Conservation (phyloP, 2,797 vertebrate species). For the Choloepus didactylus region DNA sequence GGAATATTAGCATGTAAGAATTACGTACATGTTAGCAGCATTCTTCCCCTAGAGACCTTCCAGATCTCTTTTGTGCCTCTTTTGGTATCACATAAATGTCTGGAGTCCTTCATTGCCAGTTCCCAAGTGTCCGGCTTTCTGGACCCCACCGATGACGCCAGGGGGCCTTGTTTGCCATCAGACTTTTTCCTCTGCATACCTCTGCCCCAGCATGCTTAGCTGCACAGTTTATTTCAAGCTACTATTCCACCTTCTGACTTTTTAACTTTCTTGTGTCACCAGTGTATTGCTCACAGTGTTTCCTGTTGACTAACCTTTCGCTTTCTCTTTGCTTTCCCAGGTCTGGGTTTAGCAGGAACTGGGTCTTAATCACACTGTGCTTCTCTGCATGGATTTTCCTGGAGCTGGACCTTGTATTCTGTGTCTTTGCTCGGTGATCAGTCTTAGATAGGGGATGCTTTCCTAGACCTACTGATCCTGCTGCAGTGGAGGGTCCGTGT, state of each 20-base stretch:
- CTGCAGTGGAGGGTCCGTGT: conserved; percentile 25
- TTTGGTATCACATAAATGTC: not conserved
- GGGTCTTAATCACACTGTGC: conserved; percentile 72
- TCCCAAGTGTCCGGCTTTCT: not conserved
- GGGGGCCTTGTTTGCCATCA: not conserved
- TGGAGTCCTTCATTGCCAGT: not conserved
- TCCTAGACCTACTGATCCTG: conserved; percentile 64
- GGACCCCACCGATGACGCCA: not conserved
- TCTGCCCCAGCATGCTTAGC: conserved; percentile 50
- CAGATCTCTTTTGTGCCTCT: not conserved
- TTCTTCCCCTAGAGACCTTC: not conserved
- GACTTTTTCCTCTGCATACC: conserved; percentile 15
- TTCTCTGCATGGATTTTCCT: conserved; percentile 58
- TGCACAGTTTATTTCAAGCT: conserved; percentile 31
- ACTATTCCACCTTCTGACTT: conserved; percentile 63
- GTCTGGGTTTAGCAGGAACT: conserved; percentile 50
- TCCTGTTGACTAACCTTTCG: conserved; percentile 68
- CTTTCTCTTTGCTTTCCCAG: conserved; percentile 51
- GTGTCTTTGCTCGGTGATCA: conserved; percentile 51
- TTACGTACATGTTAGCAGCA: not conserved
- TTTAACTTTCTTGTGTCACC: conserved; percentile 26
- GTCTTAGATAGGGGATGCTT: conserved; percentile 58
- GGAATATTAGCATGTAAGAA: not conserved
- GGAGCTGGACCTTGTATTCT: conserved; percentile 49
- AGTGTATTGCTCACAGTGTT: not conserved